These are phyloP conservation scores for Mus spretus DNA, from an alignment of 2,797 vertebrate genomes.

Conservation along the genomic window DNA sequence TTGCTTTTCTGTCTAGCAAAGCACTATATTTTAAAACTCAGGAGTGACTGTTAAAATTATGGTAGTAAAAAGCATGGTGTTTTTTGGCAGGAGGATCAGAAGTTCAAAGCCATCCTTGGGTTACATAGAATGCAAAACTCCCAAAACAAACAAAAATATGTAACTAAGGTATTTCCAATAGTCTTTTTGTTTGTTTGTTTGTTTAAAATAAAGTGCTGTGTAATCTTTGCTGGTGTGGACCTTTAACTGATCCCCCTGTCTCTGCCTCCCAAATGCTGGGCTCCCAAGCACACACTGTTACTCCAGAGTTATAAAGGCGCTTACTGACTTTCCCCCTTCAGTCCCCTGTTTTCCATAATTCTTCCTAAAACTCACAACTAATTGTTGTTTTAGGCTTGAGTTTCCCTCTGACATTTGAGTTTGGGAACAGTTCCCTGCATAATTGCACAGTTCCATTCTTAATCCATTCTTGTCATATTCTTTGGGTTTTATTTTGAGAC, in stretches of 20 bases:
- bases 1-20: background rate
- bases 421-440: background rate
- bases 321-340: background rate
- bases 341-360: background rate
- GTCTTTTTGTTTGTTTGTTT: background rate
- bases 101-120: background rate
- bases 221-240: too few species aligned
- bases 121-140: too few species aligned
- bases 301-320: background rate
- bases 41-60: background rate
- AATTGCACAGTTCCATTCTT: background rate
- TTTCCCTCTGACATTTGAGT: background rate
- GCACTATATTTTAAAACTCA: background rate
- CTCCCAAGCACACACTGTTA: background rate
- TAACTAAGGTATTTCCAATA: background rate
- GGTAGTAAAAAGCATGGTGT: background rate
- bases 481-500: background rate
- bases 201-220: too few species aligned
- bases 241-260: too few species aligned
- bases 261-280: too few species aligned
- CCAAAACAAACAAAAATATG: background rate
- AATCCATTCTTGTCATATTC: background rate
- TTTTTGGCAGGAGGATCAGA: background rate
- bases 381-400: background rate
- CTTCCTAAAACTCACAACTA: background rate